phyloP scores from a whole-genome alignment of 35 echinoderm and acorn worm species.

The Ophiothrix spiculata region DNA sequence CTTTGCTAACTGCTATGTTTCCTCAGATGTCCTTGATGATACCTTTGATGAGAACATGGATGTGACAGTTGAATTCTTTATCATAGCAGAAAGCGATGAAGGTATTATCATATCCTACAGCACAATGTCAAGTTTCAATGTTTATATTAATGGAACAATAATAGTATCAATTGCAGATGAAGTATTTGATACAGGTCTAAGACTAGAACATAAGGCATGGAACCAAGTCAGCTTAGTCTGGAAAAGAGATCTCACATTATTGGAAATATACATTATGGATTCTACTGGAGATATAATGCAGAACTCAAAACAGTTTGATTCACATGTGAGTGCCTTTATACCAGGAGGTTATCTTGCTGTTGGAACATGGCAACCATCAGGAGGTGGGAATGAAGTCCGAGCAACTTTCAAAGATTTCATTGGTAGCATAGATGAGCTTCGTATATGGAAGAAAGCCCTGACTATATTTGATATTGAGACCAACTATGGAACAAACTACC shows the following conservation, averaged over 20 bases:
- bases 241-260: slow-evolving; percentile 12
- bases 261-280: slow-evolving; percentile 29
- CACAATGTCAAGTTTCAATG: slow-evolving; percentile 41
- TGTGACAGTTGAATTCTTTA: slow-evolving; percentile 59
- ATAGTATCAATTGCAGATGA: slow-evolving; percentile 34
- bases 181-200: slow-evolving; percentile 55
- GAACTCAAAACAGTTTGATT: background rate
- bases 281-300: slow-evolving; percentile 19
- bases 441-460: slow-evolving; percentile 65
- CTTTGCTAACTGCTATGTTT: slow-evolving; percentile 49
- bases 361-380: slow-evolving; percentile 68
- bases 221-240: slow-evolving; percentile 58
- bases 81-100: slow-evolving; percentile 29
- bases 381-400: slow-evolving; percentile 10
- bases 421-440: slow-evolving; percentile 70
- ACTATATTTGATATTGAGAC: slow-evolving; percentile 51
- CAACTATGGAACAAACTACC: slow-evolving; percentile 20
- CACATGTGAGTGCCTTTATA: slow-evolving; percentile 29
- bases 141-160: slow-evolving; percentile 54
- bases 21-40: slow-evolving; percentile 54
- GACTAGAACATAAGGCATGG: slow-evolving; percentile 38
- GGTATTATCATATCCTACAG: slow-evolving; percentile 75
- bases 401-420: slow-evolving; percentile 25
- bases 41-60: slow-evolving; percentile 41
- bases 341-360: slow-evolving; percentile 50